Base-by-base conservation (phyloP, 2,888 invertebrate genomes). In the Lepidocyrtoides sp. region DNA sequence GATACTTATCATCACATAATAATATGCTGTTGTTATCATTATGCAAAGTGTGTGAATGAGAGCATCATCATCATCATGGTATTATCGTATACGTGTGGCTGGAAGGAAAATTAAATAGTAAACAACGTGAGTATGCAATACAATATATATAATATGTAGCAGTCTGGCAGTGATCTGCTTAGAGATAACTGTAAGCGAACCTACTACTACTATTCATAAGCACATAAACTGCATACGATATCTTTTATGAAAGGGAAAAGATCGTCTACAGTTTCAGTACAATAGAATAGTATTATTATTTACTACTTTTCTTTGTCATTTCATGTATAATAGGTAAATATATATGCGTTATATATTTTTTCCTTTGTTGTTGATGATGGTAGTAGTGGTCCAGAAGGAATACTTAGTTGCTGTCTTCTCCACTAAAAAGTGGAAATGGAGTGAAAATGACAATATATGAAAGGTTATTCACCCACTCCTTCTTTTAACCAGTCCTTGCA, bases 391-490 rank as follows among this genome's bases (percentile, higher is more conserved):
- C 48, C 26, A 77, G 23, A 26, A 29, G 51, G 77, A 29, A n/a
- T 26, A 77, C 5, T 36, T n/a, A n/a, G n/a, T n/a, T n/a, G n/a
- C n/a, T n/a, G n/a, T 8, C 26, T 51, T 12, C 29, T 12, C 12
- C 32, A 32, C 63, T 32, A 10, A 66, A 66, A 66, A 29, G n/a
- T 66, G 32, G n/a, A 66, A 51, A 51, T 23, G 10, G 77, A 77
- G 81, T 57, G 41, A 54, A 54, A 66, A 86, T 12, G 84, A 83
- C 60, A 60, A n/a, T n/a, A n/a, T n/a, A 60, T 60, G 60, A 4
- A 72, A 86, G 85, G 85, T 86, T 75, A 75, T 86, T 75, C 85
- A 86, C 85, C 85, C 85, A 60, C 29, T 75, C 63, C 4, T 66
- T 75, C 51, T 54, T 60, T 75, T 44, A n/a, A 8, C 0, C 2